Conservation (phyloP, 2,797 vertebrate genomes). For the Darevskia mixta region DNA sequence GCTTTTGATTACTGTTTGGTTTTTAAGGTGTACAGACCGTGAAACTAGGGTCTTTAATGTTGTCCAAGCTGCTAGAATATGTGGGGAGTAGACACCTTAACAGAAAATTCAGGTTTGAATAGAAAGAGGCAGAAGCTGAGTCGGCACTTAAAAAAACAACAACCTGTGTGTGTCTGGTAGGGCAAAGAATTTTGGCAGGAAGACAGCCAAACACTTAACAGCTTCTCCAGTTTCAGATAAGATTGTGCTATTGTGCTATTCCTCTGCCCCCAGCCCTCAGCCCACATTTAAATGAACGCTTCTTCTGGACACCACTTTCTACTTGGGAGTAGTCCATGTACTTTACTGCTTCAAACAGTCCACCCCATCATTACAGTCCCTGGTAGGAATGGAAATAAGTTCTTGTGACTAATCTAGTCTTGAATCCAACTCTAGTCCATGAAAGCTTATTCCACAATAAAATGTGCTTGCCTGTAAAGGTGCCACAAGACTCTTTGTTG, state of each 20-base stretch:
- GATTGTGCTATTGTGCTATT: neutral
- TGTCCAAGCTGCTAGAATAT: fast-evolving
- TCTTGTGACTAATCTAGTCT: too few relatives aligned
- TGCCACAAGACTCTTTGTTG: too few relatives aligned
- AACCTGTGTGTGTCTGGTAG: neutral
- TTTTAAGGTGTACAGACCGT: fast-evolving
- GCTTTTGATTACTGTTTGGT: neutral
- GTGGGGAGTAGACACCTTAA: neutral
- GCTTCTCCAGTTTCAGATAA: neutral
- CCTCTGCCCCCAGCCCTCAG: too few relatives aligned
- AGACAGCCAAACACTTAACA: neutral
- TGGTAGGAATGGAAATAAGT: neutral
- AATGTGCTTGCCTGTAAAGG: too few relatives aligned
- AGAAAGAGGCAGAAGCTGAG: neutral
- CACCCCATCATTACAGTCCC: neutral
- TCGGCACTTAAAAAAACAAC: neutral
- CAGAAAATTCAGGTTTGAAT: constrained; percentile 1
- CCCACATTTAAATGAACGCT: neutral
- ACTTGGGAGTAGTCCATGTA: neutral
- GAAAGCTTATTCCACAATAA: too few relatives aligned
- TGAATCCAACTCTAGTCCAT: too few relatives aligned
- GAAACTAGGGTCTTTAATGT: fast-evolving
- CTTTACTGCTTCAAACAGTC: neutral
- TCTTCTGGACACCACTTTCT: neutral
- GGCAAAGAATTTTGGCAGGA: neutral